Evolutionary conservation across 2,888 invertebrate genomes (phyloP).

Genomic region (Drosophila kuntzei): DNA sequence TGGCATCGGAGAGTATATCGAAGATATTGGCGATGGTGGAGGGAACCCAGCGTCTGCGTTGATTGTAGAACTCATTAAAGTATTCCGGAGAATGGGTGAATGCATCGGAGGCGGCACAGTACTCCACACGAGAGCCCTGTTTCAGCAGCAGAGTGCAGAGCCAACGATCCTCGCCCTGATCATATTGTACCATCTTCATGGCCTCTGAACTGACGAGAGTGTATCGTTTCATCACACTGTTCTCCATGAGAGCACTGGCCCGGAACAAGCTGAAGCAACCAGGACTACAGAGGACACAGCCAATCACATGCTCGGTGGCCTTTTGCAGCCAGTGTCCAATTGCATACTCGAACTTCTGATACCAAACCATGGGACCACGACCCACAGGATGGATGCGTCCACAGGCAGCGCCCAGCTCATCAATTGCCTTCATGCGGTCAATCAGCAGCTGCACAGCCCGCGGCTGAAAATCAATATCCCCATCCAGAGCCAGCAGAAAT

Average conservation of each 20-base stretch:
- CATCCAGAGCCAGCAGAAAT: constrained; percentile 93
- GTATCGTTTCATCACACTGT: constrained; percentile 95
- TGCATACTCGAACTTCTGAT: constrained; percentile 95
- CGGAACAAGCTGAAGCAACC: constrained; percentile 96
- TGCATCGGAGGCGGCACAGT: constrained; percentile 97
- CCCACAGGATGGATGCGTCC: constrained; percentile 96
- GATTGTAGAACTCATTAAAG: constrained; percentile 97
- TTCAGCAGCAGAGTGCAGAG: constrained; percentile 96
- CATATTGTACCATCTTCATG: constrained; percentile 95
- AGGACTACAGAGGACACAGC: constrained; percentile 95
- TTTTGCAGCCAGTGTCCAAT: constrained; percentile 97
- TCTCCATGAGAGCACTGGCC: constrained; percentile 95
- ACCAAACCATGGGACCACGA: constrained; percentile 93
- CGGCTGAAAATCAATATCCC: constrained; percentile 95
- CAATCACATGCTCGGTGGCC: constrained; percentile 95
- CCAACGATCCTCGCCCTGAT: constrained; percentile 99
- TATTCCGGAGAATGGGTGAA: constrained; percentile 97
- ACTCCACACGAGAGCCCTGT: constrained; percentile 96
- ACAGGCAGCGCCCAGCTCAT: constrained; percentile 93
- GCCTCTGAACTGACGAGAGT: constrained; percentile 92
- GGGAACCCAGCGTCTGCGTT: constrained; percentile 97
- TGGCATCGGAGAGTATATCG: constrained; percentile 92
- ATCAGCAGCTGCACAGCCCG: constrained; percentile 91
- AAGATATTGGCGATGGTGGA: constrained; percentile 98
- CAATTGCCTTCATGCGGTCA: constrained; percentile 94